Evolutionary conservation across 2,888 invertebrate species (phyloP).

Genomic region (Helicoverpa assulta): DNA sequence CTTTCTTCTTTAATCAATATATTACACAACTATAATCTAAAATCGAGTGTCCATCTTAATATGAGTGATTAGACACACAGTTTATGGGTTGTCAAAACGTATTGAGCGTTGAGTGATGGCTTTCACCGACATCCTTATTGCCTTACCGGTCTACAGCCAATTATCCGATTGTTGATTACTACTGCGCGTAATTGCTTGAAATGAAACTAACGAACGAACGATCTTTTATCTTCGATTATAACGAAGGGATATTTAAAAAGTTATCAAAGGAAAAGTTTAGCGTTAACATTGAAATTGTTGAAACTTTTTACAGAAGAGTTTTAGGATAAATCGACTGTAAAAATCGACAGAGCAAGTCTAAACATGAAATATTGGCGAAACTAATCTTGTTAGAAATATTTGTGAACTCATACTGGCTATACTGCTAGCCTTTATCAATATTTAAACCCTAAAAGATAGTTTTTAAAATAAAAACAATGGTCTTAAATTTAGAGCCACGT

Average conservation of each 20-base stretch:
- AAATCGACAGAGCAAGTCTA: not conserved
- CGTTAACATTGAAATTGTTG: not conserved
- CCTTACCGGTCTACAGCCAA: not conserved
- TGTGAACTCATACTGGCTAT: too few relatives aligned
- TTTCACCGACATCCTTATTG: constrained; percentile 48
- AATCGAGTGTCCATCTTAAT: constrained; percentile 51
- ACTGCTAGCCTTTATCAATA: too few relatives aligned
- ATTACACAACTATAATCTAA: constrained; percentile 46
- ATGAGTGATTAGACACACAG: constrained; percentile 57
- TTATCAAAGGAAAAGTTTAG: constrained; percentile 1
- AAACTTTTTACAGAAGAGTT: not conserved
- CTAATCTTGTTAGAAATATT: not conserved
- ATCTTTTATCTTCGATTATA: not conserved
- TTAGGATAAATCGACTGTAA: not conserved
- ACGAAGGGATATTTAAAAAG: not conserved
- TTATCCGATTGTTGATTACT: not conserved
- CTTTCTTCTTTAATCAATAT: constrained; percentile 47
- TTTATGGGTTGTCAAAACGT: constrained; percentile 68
- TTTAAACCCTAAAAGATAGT: too few relatives aligned
- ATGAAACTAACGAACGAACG: constrained; percentile 6
- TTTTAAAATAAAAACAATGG: too few relatives aligned
- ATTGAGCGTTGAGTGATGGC: constrained; percentile 62
- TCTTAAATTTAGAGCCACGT: not conserved
- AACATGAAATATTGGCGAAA: not conserved
- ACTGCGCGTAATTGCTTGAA: not conserved